Conservation (phyloP, 2,113 vertebrate genomes). For the Pygoscelis adeliae region DNA sequence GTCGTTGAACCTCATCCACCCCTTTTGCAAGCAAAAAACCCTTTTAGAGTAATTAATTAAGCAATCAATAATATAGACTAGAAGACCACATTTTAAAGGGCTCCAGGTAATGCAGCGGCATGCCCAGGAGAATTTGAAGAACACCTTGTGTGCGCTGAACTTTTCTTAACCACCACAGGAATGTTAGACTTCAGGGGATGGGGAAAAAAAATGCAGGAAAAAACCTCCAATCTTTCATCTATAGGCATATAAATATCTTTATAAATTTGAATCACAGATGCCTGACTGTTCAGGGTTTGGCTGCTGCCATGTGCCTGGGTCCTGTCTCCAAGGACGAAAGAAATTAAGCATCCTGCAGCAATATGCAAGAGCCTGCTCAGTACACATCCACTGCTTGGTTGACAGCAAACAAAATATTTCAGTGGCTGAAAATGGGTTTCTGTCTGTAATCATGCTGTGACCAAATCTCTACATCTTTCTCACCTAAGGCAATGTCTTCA, state of each 20-base stretch:
- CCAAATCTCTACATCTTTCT: slow-evolving; percentile 5
- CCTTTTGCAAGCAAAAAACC: not conserved
- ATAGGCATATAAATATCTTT: not conserved
- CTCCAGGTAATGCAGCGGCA: not conserved
- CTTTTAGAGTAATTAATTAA: slow-evolving; percentile 9
- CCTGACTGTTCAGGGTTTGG: not conserved
- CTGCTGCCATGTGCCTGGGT: not conserved
- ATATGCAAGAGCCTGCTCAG: not conserved
- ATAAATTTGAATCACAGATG: not conserved
- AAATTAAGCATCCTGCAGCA: slow-evolving; percentile 8
- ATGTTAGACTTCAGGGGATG: not conserved
- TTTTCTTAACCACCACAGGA: not conserved
- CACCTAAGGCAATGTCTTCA: slow-evolving; percentile 14
- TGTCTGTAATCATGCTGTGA: slow-evolving; percentile 15
- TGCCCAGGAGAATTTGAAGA: not conserved
- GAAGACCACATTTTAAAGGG: not conserved
- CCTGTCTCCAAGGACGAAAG: not conserved
- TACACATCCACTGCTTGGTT: not conserved
- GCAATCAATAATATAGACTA: not conserved
- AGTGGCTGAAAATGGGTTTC: not conserved
- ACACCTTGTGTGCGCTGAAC: not conserved
- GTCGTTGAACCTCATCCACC: not conserved
- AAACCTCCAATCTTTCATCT: not conserved
- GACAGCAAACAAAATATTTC: slow-evolving; percentile 12
- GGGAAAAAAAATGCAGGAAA: not conserved